Evolutionary conservation across 2,888 invertebrate species (phyloP), one percentile per base, ranked within the genome.

Genomic region (Eupeodes latifasciatus): DNA sequence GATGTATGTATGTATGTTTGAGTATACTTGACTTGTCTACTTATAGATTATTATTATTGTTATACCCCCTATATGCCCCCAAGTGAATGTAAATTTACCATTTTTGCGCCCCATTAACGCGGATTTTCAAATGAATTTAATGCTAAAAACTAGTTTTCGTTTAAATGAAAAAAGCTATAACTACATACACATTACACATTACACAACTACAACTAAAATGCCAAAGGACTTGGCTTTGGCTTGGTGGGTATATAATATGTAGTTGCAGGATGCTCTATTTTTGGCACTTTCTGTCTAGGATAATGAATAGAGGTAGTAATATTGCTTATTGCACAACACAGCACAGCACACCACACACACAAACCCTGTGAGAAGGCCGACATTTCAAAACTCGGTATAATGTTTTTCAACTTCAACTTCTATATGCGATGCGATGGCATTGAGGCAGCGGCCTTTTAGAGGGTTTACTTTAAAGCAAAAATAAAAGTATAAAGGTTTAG

Each of bases 31-130:
- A 47, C 51, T 61, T 72, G 72, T 78, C 61, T 67, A 34, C 11
- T 72, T 55, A 81, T 85, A 81, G 85, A 85, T 75, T 80, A 66
- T 66, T 57, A 61, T 59, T 59, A 40, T 27, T 27, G 27, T 2
- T 27, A 75, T 67, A 75, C 80, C 84, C 62, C 69, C 59, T 27
- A 72, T 27, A 72, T 55, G 49, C 51, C 27, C 77, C 40, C 27
- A 2, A 34, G 61, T n/a, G 61, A 49, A 82, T 79, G 74, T 79
- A 64, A 74, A 82, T 86, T 74, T 47, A 64, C 34, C 82, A 64
- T 64, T 86, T 27, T 78, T 75, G 74, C 69, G 78, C 34, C 62
- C 82, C 82, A 86, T 86, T 86, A 75, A 75, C 78, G 72, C 49
- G 51, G 44, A 59, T 79, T 72, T 40, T 51, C 34, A 79, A 86